Evolutionary conservation across 2,888 invertebrate genomes (phyloP).

Genomic region (Onthophagus sagittarius): DNA sequence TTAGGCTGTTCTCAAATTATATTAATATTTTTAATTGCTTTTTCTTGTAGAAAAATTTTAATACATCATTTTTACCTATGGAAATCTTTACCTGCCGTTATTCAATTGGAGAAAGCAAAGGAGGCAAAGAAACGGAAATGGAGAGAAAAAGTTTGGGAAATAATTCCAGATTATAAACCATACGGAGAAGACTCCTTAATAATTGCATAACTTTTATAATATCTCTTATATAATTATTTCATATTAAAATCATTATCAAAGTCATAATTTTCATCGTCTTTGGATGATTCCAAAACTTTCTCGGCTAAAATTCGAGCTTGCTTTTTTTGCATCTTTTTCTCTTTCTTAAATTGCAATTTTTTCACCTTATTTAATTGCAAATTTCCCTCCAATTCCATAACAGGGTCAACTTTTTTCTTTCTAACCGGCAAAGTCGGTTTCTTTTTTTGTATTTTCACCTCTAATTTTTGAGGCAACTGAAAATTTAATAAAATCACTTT

Average conservation of each 20-base stretch:
- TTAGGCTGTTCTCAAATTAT: no score
- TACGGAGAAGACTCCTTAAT: conserved; percentile 30
- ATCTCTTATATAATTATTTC: conserved; percentile 23
- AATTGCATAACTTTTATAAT: neutral
- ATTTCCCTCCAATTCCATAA: conserved; percentile 69
- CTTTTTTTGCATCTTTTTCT: conserved; percentile 56
- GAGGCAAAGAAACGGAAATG: conserved; percentile 65
- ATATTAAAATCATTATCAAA: conserved; percentile 58
- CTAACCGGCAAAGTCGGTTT: conserved; percentile 28
- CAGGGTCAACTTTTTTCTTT: conserved; percentile 58
- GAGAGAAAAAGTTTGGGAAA: conserved; percentile 68
- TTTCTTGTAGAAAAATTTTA: conserved; percentile 40
- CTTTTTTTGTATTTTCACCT: conserved; percentile 23
- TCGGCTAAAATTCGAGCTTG: conserved; percentile 52
- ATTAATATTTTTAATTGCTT: conserved; percentile 25
- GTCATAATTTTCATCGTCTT: conserved; percentile 52
- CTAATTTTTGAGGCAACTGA: conserved; percentile 25
- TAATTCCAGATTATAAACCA: conserved; percentile 67
- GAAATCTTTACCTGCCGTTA: conserved; percentile 62
- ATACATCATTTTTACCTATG: conserved; percentile 54
- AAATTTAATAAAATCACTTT: conserved; percentile 2
- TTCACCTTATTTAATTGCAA: conserved; percentile 57
- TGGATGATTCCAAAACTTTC: conserved; percentile 32
- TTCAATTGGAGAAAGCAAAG: conserved; percentile 62
- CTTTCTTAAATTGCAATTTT: conserved; percentile 64